Conservation (phyloP, 2,888 invertebrate species). For the Amblyteles armatorius region DNA sequence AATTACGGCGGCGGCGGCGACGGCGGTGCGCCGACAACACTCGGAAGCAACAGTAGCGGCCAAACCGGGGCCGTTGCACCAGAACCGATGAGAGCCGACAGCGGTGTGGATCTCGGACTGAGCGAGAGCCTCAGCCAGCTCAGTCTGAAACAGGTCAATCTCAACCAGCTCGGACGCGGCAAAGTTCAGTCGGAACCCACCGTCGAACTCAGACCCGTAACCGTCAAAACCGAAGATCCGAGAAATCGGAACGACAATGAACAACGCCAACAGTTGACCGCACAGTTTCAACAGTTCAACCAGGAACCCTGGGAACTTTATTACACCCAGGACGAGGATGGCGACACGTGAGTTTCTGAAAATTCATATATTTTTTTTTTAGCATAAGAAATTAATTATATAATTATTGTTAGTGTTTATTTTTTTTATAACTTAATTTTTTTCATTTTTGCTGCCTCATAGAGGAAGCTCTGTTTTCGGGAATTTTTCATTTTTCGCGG, state of each 20-base stretch:
- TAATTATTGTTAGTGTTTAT: neutral
- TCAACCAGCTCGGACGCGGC: constrained; percentile 76
- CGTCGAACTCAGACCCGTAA: constrained; percentile 73
- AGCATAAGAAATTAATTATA: neutral
- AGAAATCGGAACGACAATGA: neutral
- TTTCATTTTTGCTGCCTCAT: neutral
- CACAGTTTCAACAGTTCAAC: constrained; percentile 57
- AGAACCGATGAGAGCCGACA: constrained; percentile 87
- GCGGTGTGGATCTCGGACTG: constrained; percentile 88
- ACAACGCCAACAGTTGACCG: constrained; percentile 62
- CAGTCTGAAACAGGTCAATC: constrained; percentile 84
- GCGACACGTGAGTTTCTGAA: constrained; percentile 92
- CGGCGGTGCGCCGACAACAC: neutral
- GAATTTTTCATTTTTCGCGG: constrained; percentile 9
- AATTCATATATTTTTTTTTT: constrained; percentile 16
- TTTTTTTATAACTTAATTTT: constrained; percentile 14
- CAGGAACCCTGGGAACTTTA: constrained; percentile 87
- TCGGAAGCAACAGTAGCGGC: constrained; percentile 14
- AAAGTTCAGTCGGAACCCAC: constrained; percentile 74
- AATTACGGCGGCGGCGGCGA: constrained; percentile 7
- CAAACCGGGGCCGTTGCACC: constrained; percentile 32
- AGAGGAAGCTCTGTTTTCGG: no score
- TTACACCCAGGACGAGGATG: constrained; percentile 93
- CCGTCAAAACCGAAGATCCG: constrained; percentile 50
- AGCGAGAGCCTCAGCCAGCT: constrained; percentile 88